Evolutionary conservation across 1,140 invertebrate genomes (phyloP).

Genomic region (Danaus plexippus): DNA sequence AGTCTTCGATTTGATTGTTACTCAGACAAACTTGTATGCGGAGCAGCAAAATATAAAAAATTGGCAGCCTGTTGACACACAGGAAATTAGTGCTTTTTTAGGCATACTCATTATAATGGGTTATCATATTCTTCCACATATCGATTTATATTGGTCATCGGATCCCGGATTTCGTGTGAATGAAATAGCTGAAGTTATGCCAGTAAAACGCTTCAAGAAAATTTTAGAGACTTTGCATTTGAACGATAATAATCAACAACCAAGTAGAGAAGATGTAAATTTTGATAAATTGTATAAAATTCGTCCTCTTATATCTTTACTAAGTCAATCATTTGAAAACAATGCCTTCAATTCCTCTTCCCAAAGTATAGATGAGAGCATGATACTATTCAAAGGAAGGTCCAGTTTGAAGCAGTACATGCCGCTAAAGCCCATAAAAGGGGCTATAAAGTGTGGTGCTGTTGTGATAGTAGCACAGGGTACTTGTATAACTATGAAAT

Average conservation of each 20-base stretch:
- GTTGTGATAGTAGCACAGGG: conserved; percentile 13
- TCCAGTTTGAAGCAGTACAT: too few relatives aligned
- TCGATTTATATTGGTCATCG: too few relatives aligned
- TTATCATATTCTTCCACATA: too few relatives aligned
- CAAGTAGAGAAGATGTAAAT: too few relatives aligned
- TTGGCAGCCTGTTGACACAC: too few relatives aligned
- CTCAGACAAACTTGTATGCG: too few relatives aligned
- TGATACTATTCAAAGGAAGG: conserved; percentile 20
- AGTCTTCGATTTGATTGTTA: too few relatives aligned
- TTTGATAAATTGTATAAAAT: too few relatives aligned
- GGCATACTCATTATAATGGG: conserved; percentile 34
- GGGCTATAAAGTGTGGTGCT: conserved; percentile 16
- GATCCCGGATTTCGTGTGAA: conserved; percentile 42
- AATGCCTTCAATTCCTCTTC: too few relatives aligned
- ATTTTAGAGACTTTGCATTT: conserved; percentile 11
- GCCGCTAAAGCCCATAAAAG: conserved; percentile 20
- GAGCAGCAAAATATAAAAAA: conserved; percentile 29
- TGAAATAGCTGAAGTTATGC: conserved; percentile 47
- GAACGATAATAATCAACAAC: too few relatives aligned
- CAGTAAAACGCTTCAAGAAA: conserved; percentile 34
- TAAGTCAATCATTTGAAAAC: too few relatives aligned
- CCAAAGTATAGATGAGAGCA: conserved; percentile 25
- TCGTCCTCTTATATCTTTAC: too few relatives aligned
- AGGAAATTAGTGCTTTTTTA: conserved; percentile 31
- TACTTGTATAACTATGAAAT: conserved; percentile 14